Percentiles rank a stretch among this genome's conserved stretches.
phyloP scores from a whole-genome alignment of 2,888 invertebrate species.

The Caenorhabditis panamensis region DNA sequence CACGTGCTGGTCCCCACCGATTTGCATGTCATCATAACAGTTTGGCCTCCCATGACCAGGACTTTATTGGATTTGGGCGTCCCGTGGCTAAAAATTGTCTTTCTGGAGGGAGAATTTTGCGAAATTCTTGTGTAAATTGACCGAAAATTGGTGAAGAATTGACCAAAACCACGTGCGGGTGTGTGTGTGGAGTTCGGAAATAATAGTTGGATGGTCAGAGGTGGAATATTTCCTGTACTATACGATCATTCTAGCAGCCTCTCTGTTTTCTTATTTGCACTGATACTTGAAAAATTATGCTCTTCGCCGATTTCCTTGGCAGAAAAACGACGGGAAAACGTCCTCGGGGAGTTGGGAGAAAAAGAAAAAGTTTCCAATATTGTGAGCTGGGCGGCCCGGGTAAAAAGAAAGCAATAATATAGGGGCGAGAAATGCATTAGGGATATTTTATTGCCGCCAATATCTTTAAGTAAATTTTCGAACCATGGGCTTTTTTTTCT shows the following conservation, averaged over 20 bases:
- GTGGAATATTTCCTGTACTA: too few relatives aligned
- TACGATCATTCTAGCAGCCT: too few relatives aligned
- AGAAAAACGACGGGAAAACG: background rate
- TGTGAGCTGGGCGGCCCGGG: background rate
- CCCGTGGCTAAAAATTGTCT: too few relatives aligned
- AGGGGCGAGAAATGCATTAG: too few relatives aligned
- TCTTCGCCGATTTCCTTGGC: background rate
- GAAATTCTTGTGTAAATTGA: too few relatives aligned
- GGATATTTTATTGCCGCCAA: too few relatives aligned
- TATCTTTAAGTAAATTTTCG: too few relatives aligned
- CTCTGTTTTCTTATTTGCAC: too few relatives aligned
- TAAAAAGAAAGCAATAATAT: too few relatives aligned
- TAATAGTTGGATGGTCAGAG: background rate
- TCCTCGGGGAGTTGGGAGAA: background rate
- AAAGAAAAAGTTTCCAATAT: background rate
- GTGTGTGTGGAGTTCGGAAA: background rate
- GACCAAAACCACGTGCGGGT: background rate
- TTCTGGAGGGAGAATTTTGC: too few relatives aligned
- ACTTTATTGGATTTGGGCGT: too few relatives aligned
- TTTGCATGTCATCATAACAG: conserved; percentile 5
- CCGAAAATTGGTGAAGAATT: background rate
- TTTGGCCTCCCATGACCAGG: background rate
- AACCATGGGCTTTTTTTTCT: too few relatives aligned
- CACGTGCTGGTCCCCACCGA: background rate
- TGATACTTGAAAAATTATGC: background rate